These are phyloP conservation scores for Dolichotis patagonum DNA, from an alignment of 2,113 vertebrate species.

Conservation along the genomic window DNA sequence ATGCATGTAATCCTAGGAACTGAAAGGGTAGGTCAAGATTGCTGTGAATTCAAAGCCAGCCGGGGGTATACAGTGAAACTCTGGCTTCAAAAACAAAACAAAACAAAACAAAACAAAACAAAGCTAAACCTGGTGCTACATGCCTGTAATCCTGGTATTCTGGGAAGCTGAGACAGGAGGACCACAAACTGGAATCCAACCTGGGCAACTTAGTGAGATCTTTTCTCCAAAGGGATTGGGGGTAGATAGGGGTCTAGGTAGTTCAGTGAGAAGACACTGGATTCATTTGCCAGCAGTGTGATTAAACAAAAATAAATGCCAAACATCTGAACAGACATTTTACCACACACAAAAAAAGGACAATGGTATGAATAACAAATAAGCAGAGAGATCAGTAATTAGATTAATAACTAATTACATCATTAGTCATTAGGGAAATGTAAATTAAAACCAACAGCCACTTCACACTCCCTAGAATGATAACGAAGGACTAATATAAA, in stretches of 20 bases:
- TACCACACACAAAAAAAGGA: background rate
- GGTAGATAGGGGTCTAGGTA: background rate
- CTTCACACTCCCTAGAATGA: background rate
- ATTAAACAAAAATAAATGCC: background rate
- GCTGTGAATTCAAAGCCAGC: background rate
- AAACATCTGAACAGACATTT: background rate
- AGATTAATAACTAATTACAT: background rate
- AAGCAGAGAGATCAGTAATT: background rate
- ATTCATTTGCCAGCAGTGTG: background rate
- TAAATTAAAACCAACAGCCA: constrained; percentile 9
- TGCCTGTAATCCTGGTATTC: background rate
- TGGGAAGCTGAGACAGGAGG: background rate
- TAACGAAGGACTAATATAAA: background rate
- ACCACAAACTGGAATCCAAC: background rate
- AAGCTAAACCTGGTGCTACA: background rate
- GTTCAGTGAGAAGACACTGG: background rate
- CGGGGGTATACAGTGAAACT: background rate
- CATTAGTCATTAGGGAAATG: background rate
- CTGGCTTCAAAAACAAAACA: background rate
- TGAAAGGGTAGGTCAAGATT: background rate
- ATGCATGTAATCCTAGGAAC: background rate
- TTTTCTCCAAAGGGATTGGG: background rate
- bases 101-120: background rate
- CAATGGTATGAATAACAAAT: background rate
- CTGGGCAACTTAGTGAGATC: background rate